These are phyloP conservation scores for Nesidiocoris tenuis DNA, from an alignment of 2,888 invertebrate genomes.

Conservation along the genomic window DNA sequence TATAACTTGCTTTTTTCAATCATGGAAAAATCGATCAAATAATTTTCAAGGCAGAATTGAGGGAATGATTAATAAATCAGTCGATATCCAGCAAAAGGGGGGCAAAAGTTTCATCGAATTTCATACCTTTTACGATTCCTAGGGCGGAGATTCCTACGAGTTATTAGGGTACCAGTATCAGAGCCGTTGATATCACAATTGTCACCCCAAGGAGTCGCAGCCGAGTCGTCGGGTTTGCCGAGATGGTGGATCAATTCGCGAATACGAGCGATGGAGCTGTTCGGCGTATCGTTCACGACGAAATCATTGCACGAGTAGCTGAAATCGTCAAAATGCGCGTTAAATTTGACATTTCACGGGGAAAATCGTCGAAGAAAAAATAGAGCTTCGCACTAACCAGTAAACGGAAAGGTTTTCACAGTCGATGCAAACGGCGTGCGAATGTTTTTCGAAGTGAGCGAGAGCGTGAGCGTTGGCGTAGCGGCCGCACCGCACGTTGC, in stretches of 20 bases:
- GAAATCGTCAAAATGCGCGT: no score
- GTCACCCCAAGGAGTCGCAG: slow-evolving; percentile 29
- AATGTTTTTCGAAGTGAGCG: slow-evolving; percentile 62
- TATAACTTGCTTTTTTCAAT: no score
- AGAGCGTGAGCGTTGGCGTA: slow-evolving; percentile 76
- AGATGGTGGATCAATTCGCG: slow-evolving; percentile 53
- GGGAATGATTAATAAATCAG: no score
- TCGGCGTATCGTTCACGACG: slow-evolving; percentile 68
- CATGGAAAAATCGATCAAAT: no score
- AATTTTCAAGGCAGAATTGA: no score
- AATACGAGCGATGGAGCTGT: slow-evolving; percentile 61
- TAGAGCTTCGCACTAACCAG: slow-evolving; percentile 70
- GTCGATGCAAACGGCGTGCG: slow-evolving; percentile 74
- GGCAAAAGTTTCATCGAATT: no score
- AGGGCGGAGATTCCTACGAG: slow-evolving; percentile 56
- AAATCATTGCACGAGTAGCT: slow-evolving; percentile 68
- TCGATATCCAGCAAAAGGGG: no score
- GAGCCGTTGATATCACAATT: slow-evolving; percentile 31
- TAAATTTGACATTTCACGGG: no score
- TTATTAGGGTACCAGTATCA: slow-evolving; percentile 22
- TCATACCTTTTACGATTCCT: slow-evolving; percentile 63
- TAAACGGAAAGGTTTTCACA: slow-evolving; percentile 71
- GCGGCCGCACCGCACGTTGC: slow-evolving; percentile 72
- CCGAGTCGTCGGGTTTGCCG: slow-evolving; percentile 2
- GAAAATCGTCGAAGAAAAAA: no score